Evolutionary conservation across 1,140 invertebrate species (phyloP), one percentile per base, ranked within the genome.

Genomic region (Drosophila neocordata): DNA sequence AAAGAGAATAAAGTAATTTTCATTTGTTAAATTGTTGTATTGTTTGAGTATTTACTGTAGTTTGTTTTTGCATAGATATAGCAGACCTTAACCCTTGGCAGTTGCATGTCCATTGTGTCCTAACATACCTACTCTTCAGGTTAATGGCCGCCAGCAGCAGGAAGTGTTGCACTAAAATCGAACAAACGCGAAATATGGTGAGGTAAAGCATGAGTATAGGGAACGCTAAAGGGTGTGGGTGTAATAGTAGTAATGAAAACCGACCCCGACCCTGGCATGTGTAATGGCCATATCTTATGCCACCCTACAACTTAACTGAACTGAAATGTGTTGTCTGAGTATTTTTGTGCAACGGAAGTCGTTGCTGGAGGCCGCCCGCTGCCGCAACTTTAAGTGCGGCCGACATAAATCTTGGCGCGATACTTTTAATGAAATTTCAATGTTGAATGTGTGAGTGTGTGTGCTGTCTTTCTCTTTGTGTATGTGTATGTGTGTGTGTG

Each of bases 341-440:
- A 88, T 87, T 88, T 77, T 77, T 74, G 65, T 66, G 74, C 58
- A 62, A 53, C 82, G 82, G 82, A 87, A 87, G 83, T 87, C 65
- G 76, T 60, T 76, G 78, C 78, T 18, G 9, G n/a, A 48, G 41
- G 41, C 41, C 15, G 38, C 9, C 18, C 7, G 15, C n/a, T n/a
- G 69, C 69, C 65, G 78, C 82, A 75, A 75, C 81, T 81, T 87
- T 87, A 85, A 85, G 82, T 77, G 72, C 65, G 70, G 70, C 67
- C 63, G 61, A 69, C 83, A 87, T 87, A 87, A 87, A 87, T 87
- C 68, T 70, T 82, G 24, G 48, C 41, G 61, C 81, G 82, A 78
- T 87, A 79, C 82, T 88, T 88, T 87, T 87, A 87, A 87, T 87
- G 82, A 87, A 87, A 87, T 87, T 87, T 87, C 82, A 87, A 87